phyloP scores from a whole-genome alignment of 2,113 vertebrate species.

The Emydura subglobosa region DNA sequence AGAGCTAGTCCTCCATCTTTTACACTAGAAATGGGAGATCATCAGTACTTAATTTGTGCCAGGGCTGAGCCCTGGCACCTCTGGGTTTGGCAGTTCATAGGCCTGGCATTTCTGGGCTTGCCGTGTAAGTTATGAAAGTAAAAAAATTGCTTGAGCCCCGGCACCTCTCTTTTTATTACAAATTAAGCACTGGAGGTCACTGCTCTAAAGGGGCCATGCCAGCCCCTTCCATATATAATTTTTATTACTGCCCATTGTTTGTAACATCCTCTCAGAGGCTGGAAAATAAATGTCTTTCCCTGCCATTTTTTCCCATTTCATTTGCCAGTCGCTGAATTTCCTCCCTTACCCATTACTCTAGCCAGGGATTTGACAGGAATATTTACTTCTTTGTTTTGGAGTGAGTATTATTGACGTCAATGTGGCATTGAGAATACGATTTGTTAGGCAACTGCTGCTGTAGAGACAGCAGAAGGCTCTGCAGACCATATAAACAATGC shows the following conservation, averaged over 20 bases:
- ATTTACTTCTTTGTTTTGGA: slow-evolving; percentile 25
- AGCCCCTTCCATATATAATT: slow-evolving; percentile 57
- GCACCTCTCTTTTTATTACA: no score
- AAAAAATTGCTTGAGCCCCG: no score
- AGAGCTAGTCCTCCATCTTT: background rate
- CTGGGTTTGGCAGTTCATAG: no score
- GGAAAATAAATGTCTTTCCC: slow-evolving; percentile 55
- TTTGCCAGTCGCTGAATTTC: slow-evolving; percentile 46
- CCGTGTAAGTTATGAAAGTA: no score
- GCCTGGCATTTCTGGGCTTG: no score
- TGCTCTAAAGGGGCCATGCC: slow-evolving; percentile 1
- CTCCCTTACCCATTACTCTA: slow-evolving; percentile 26
- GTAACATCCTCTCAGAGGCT: slow-evolving; percentile 45
- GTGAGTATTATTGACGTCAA: slow-evolving; percentile 34
- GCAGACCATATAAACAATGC: slow-evolving; percentile 31
- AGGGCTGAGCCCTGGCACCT: no score
- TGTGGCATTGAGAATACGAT: background rate
- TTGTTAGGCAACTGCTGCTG: slow-evolving; percentile 17
- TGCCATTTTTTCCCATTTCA: slow-evolving; percentile 58
- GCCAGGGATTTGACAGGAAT: slow-evolving; percentile 46
- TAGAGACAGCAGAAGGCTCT: slow-evolving; percentile 12
- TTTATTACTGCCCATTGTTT: slow-evolving; percentile 64
- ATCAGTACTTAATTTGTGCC: no score
- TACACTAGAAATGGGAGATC: background rate
- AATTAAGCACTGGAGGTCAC: background rate